Conservation (phyloP, 2,888 invertebrate genomes). For the Drosophila prostipennis region DNA sequence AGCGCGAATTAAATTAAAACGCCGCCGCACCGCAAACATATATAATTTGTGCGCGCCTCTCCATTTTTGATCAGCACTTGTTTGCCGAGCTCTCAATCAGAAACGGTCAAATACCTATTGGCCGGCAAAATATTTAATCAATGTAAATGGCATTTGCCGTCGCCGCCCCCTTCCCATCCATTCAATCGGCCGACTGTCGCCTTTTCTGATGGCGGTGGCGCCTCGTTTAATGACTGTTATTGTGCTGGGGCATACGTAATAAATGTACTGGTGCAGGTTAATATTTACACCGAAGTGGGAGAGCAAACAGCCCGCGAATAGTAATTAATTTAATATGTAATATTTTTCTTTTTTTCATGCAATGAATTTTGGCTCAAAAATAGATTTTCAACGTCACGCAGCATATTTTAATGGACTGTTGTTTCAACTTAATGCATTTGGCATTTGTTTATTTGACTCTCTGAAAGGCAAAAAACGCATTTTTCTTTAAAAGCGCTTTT, state of each 20-base stretch:
- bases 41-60: conserved; percentile 19
- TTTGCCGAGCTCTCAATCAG: conserved; percentile 47
- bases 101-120: conserved; percentile 36
- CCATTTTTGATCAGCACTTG: conserved; percentile 35
- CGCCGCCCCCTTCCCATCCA: neutral
- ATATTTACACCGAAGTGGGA: conserved; percentile 25
- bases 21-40: conserved; percentile 9
- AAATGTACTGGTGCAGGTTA: conserved; percentile 16
- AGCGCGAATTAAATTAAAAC: conserved; percentile 53
- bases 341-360: neutral
- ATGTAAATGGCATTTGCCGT: conserved; percentile 38
- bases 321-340: conserved; percentile 24
- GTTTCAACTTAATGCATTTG: neutral
- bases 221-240: conserved; percentile 44
- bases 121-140: conserved; percentile 52
- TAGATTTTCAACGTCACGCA: neutral
- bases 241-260: conserved; percentile 16
- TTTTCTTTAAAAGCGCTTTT: neutral
- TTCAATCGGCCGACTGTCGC: conserved; percentile 47
- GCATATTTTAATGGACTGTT: neutral
- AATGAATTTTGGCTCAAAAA: neutral
- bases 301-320: conserved; percentile 7
- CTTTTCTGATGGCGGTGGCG: conserved; percentile 51
- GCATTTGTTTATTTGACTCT: neutral
- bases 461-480: neutral